Base-by-base conservation (phyloP, 2,888 invertebrate genomes). In the Amiota communis region DNA sequence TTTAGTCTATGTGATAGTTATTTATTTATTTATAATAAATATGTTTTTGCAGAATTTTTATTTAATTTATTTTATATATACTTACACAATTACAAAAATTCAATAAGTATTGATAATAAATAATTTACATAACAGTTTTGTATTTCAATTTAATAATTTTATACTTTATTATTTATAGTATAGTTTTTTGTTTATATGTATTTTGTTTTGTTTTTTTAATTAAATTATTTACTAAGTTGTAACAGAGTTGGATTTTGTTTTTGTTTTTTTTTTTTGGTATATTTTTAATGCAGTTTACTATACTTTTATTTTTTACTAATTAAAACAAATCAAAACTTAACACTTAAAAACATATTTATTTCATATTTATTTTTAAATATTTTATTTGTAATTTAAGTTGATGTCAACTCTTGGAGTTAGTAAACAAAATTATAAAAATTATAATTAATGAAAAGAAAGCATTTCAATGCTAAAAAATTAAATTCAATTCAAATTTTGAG, bases 51-150 rank as follows among this genome's bases (percentile, higher is more conserved):
- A 68, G 51, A 49, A 12, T 8, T 53, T 13, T 75, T 76, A 71
- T 73, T 71, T 59, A 8, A 51, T 72, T 72, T 72, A 56, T n/a
- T 70, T 68, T 67, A 59, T 77, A 76, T 76, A 78, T 83, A 84
- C 81, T 80, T 86, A 82, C 78, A 84, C 82, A 83, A 78, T 82
- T 79, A 78, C 75, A 79, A 59, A 76, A 78, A 78, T 76, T 77
- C 74, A 76, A 76, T 83, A 82, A 77, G 74, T 77, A 78, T 79
- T 76, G 78, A 77, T 78, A 84, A 83, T 83, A 83, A 87, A 81
- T 85, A 87, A 86, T 88, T 82, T 88, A 85, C 87, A 87, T 88
- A 88, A 88, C 87, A 87, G 78, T 79, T 83, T 36, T 74, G 72
- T 76, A 72, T 77, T 73, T 77, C 73, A 73, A 73, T 74, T 78